phyloP scores from a whole-genome alignment of 2,113 vertebrate species.

The Pungitius pungitius region DNA sequence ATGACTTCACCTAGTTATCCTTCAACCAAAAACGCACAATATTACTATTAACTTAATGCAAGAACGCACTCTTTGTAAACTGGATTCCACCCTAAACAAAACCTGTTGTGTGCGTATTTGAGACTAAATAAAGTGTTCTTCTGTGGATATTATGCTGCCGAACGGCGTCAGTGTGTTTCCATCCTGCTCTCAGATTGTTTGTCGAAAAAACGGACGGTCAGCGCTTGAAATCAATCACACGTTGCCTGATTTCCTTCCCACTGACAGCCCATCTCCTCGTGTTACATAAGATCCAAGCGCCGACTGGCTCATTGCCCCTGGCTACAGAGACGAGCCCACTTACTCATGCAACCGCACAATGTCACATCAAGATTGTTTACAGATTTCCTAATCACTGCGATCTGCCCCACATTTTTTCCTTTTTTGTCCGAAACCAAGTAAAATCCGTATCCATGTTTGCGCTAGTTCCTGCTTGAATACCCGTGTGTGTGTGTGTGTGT shows the following conservation, averaged over 20 bases:
- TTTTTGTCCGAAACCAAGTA: not conserved
- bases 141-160: slow-evolving; percentile 65
- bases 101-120: slow-evolving; percentile 69
- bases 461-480: slow-evolving; percentile 2
- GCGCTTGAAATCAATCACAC: slow-evolving; percentile 61
- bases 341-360: slow-evolving; percentile 71
- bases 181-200: slow-evolving; percentile 33
- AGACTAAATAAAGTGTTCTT: slow-evolving; percentile 81
- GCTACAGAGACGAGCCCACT: slow-evolving; percentile 65
- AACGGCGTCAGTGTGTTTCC: slow-evolving; percentile 64
- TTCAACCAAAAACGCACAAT: slow-evolving; percentile 72
- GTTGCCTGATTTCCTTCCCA: slow-evolving; percentile 58
- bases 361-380: slow-evolving; percentile 46
- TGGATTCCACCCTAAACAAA: slow-evolving; percentile 50
- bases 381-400: slow-evolving; percentile 4
- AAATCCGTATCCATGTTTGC: not conserved
- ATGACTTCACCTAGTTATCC: slow-evolving; percentile 76
- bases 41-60: slow-evolving; percentile 43
- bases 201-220: slow-evolving; percentile 31
- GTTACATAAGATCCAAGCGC: slow-evolving; percentile 70
- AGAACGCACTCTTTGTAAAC: slow-evolving; percentile 62
- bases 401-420: not conserved
- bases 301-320: slow-evolving; percentile 60
- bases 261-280: slow-evolving; percentile 50
- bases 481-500: not conserved